Evolutionary conservation across 1,140 invertebrate species (phyloP), one percentile per base, ranked within the genome.

Genomic region (Probaryconus sp.): DNA sequence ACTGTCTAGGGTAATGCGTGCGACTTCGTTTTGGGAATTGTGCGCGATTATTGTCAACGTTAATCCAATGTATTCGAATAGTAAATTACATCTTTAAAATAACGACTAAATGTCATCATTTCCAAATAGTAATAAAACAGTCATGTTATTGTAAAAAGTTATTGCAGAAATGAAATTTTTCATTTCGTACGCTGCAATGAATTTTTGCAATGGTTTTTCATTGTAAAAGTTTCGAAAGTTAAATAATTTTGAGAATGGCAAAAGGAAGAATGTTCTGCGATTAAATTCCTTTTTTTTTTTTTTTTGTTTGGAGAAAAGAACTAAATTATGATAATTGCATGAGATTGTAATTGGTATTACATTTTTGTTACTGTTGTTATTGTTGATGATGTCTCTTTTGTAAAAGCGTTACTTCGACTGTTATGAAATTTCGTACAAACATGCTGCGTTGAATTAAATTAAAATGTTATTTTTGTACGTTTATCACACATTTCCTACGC

Each of bases 31-130:
- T 38, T 10, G 10, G 43, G 13, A 38, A 30, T 38, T 30, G 43
- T 30, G 11, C 20, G 14, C 56, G 10, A 18, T 26, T 60, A 21
- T 61, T 21, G 50, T 48, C 50, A 26, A 61, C 35, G 21, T 61
- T 61, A 47, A 50, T 42, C 24, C 5, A 30, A 42, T 61, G 45
- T 61, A 61, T 50, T 61, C 58, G 26, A 50, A 48, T 61, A 61
- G 45, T 61, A 11, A 20, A 60, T 38, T 60, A 38, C 31, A 45
- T 38, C 43, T 48, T 38, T 35, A 24, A 28, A 60, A 10, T 60
- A 58, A 38, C 33, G 42, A 60, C 43, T 48, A n/a, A 42, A 20
- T 60, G 45, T 61, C 24, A 40, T 38, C 33, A 9, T 50, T 50
- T 50, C 26, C 16, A 10, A 30, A 13, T 45, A 47, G 33, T 47